Evolutionary conservation across 2,888 invertebrate species (phyloP).

Genomic region (Hirtodrosophila trivittata): DNA sequence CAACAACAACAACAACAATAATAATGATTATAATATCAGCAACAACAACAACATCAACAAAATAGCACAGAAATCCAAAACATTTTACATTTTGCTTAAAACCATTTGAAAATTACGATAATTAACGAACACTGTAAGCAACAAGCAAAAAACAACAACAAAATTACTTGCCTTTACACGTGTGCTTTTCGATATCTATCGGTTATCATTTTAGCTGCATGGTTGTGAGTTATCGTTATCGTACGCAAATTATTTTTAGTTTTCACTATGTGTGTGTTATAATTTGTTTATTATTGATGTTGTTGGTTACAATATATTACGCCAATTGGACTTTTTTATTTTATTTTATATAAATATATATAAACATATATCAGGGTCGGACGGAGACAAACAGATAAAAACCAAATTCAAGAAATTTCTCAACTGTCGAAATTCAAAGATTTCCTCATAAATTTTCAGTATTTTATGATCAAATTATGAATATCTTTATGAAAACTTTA

Average conservation of each 20-base stretch:
- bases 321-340: slow-evolving; percentile 2
- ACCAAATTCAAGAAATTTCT: too few relatives aligned
- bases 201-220: slow-evolving; percentile 63
- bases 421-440: too few relatives aligned
- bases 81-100: slow-evolving; percentile 59
- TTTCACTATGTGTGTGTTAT: slow-evolving; percentile 29
- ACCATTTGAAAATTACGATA: slow-evolving; percentile 46
- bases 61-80: slow-evolving; percentile 42
- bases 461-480: too few relatives aligned
- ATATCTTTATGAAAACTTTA: too few relatives aligned
- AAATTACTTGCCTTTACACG: slow-evolving; percentile 52
- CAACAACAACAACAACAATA: slow-evolving; percentile 34
- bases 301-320: slow-evolving; percentile 19
- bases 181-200: slow-evolving; percentile 49
- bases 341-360: slow-evolving; percentile 28
- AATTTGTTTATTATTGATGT: slow-evolving; percentile 39
- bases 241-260: slow-evolving; percentile 36
- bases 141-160: slow-evolving; percentile 39
- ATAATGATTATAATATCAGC: slow-evolving; percentile 34
- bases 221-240: slow-evolving; percentile 44
- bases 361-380: too few relatives aligned
- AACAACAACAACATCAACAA: slow-evolving; percentile 35
- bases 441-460: too few relatives aligned
- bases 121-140: slow-evolving; percentile 71
- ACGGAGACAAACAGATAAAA: too few relatives aligned